Evolutionary conservation across 2,113 vertebrate genomes (phyloP), one percentile per base, ranked within the genome.

Genomic region (Daboia siamensis): DNA sequence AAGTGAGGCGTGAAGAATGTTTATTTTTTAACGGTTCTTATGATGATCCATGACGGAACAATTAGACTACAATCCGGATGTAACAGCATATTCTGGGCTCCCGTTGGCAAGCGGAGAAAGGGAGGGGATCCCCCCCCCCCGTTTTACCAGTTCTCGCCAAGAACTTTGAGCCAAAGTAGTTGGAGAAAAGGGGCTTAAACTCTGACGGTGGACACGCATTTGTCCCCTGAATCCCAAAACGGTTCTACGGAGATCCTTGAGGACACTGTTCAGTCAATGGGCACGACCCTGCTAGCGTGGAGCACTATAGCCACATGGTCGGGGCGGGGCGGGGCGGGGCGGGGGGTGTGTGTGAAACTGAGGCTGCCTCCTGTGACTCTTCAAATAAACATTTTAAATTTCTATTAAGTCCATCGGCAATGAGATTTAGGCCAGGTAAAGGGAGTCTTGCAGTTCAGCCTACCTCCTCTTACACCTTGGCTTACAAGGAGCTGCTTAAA

Each of bases 1-100:
- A 98, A 98, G 97, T 96, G 98, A 98, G 98, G 98, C 98, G 98
- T 98, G 98, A 97, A 98, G 97, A 97, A 97, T 95, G 97, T 96
- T 96, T 94, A 96, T 97, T 97, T 69, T 69, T 97, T 97, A 98
- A 98, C 98, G 97, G 98, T 98, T 98, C 96, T 93, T 95, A 97
- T 97, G 97, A 97, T 98, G 97, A 98, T 98, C 98, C 95, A 95
- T 93, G 96, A 97, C 96, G 94, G 97, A 97, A 98, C 98, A 97
- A 98, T 98, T 97, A 98, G 97, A 95, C 90, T 11, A 51, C 95
- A 97, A 95, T 95, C 96, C 96, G 95, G 90, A 93, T 39, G 84
- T 46, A 93, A 90, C 84, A 64, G 89, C 92, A 89, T 93, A 92
- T n/a, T 84, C 39, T 26, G 4, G 57, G 57, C 21, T 54, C 54